Conservation (phyloP, 64 coral and sea anemone genomes). For the Acropora yongei region DNA sequence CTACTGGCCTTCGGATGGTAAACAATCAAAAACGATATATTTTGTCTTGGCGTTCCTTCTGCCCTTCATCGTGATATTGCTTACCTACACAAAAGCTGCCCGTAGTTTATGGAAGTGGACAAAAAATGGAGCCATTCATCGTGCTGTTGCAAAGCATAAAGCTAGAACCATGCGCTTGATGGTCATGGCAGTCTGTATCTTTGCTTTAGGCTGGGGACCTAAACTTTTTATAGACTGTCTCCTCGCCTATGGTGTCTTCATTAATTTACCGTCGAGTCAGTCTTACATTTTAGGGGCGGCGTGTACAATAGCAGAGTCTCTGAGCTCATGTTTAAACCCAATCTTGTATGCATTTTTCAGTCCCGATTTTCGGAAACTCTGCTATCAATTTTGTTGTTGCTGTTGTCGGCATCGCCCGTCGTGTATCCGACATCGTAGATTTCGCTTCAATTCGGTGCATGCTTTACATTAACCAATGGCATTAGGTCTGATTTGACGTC, state of each 20-base stretch:
- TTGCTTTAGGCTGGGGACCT: not conserved
- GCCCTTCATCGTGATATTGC: not conserved
- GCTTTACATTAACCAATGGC: too few relatives aligned
- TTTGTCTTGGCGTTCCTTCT: not conserved
- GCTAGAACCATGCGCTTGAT: slow-evolving; percentile 23
- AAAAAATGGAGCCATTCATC: slow-evolving; percentile 3
- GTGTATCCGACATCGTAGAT: too few relatives aligned
- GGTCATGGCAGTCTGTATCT: not conserved
- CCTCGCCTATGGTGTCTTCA: not conserved
- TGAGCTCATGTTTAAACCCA: too few relatives aligned
- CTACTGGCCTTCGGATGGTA: not conserved
- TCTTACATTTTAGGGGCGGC: too few relatives aligned
- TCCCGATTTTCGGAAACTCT: too few relatives aligned
- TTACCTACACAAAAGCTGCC: slow-evolving; percentile 19
- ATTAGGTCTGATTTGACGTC: too few relatives aligned
- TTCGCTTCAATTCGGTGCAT: too few relatives aligned
- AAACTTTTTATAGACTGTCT: not conserved
- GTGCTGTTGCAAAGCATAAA: slow-evolving; percentile 25
- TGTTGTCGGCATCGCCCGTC: too few relatives aligned
- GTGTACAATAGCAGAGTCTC: too few relatives aligned
- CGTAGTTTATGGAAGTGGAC: slow-evolving; percentile 6
- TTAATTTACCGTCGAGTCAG: too few relatives aligned
- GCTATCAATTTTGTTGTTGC: too few relatives aligned
- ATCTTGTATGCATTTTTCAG: too few relatives aligned
- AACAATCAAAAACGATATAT: not conserved